Evolutionary conservation across 1,140 invertebrate species (phyloP), one percentile per base, ranked within the genome.

Genomic region (Octopus bimaculoides): DNA sequence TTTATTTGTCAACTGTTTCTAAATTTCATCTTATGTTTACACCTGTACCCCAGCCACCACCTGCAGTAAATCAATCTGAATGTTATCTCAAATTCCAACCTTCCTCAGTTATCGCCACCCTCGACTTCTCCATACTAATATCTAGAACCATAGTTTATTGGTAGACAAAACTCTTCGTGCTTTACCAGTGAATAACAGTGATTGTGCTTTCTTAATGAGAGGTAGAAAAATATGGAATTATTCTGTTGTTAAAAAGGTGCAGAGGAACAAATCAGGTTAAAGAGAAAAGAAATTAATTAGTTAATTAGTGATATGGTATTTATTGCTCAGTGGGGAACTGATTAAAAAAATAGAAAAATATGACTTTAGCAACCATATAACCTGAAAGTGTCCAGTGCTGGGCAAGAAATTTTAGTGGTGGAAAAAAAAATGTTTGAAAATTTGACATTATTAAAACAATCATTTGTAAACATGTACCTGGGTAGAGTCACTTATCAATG

Each of bases 401-500:
- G 7, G 66, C 5, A 20, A 41, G 26, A 41, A 41, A 41, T 41
- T 14, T 71, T 71, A 12, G 1, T 61, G 17, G 17, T 12, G 17
- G 4, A 61, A 61, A 61, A 61, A 61, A 61, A 61, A 61, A 61
- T 1, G 56, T 12, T 12, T 12, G 26, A 14, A 71, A 71, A 71
- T 71, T 71, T 71, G 8, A 6, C 26, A 41, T 3, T 41, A 41
- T 14, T 71, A 77, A 53, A 69, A 76, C 4, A 78, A 77, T 77
- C 79, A 88, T 75, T 84, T 81, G 77, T 87, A 88, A 61, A 87
- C 73, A 78, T 87, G 84, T 2, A 87, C 71, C 14, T 80, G 17
- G 9, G 82, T 77, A 75, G 84, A 75, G 54, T 88, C 82, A 10
- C 61, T 20, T 20, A 88, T 85, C 8, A 84, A 75, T 12, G 71